Conservation (phyloP, 2,888 invertebrate species). For the Polyommatus iphigenia region DNA sequence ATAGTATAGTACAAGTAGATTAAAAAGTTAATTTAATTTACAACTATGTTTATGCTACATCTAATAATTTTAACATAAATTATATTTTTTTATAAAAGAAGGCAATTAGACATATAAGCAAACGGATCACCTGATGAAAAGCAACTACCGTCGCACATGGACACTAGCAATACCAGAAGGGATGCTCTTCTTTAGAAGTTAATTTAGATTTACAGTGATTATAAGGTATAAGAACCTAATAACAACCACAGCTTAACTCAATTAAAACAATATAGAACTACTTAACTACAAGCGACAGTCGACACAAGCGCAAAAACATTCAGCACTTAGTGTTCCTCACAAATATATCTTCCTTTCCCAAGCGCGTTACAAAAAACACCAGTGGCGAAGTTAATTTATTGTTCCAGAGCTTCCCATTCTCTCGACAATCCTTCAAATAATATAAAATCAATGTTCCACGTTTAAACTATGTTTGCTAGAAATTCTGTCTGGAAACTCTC, state of each 20-base stretch:
- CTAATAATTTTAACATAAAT: too few relatives aligned
- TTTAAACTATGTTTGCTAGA: constrained; percentile 3
- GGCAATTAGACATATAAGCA: too few relatives aligned
- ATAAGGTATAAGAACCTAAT: background rate
- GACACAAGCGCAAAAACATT: background rate
- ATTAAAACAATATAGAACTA: background rate
- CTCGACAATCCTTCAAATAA: constrained; percentile 31
- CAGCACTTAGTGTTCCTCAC: background rate
- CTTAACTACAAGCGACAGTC: background rate
- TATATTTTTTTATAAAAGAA: too few relatives aligned
- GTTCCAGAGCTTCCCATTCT: constrained; percentile 35
- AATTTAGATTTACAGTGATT: background rate
- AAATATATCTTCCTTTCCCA: constrained; percentile 28
- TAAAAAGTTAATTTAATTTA: too few relatives aligned
- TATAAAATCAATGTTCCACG: constrained; percentile 7
- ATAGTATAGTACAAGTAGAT: too few relatives aligned
- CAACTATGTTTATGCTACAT: too few relatives aligned
- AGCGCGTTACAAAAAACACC: constrained; percentile 36
- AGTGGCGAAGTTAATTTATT: constrained; percentile 39
- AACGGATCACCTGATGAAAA: too few relatives aligned
- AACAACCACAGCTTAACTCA: background rate
- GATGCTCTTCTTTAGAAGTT: background rate
- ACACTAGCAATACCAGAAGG: too few relatives aligned
- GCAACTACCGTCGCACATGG: too few relatives aligned
- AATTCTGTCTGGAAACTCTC: background rate